A percentile compares a stretch with the other conserved stretches of the same genome.
These are phyloP conservation scores for Phasia obesa DNA, from an alignment of 2,888 invertebrate species.

Conservation along the genomic window DNA sequence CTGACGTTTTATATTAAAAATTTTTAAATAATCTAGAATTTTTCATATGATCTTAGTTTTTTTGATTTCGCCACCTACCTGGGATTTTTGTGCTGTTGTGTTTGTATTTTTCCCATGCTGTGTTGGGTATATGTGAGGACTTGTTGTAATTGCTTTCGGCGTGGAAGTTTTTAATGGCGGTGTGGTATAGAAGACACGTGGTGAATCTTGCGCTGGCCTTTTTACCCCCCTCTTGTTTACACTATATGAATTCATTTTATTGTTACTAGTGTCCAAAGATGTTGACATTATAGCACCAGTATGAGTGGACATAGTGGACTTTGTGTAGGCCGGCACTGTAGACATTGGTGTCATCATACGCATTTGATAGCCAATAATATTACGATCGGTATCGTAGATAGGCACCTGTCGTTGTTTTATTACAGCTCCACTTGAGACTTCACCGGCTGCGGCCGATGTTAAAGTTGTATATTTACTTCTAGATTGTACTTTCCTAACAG, in stretches of 20 bases:
- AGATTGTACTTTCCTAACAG: slow-evolving; percentile 40
- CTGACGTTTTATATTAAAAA: background rate
- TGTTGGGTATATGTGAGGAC: slow-evolving; percentile 24
- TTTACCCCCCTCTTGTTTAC: slow-evolving; percentile 45
- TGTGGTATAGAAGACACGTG: slow-evolving; percentile 72
- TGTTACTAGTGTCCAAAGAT: slow-evolving; percentile 30
- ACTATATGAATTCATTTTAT: slow-evolving; percentile 22
- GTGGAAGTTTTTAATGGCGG: slow-evolving; percentile 71
- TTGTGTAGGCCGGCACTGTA: slow-evolving; percentile 52
- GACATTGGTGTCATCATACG: slow-evolving; percentile 42
- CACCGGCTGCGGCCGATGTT: background rate
- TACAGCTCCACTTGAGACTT: slow-evolving; percentile 15
- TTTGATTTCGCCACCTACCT: slow-evolving; percentile 58
- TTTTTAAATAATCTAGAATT: background rate
- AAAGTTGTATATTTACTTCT: slow-evolving; percentile 25
- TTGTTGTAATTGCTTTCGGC: slow-evolving; percentile 60
- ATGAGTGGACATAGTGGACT: slow-evolving; percentile 66
- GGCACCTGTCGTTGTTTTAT: slow-evolving; percentile 64
- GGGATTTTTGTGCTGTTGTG: slow-evolving; percentile 58
- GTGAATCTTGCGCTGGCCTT: slow-evolving; percentile 72
- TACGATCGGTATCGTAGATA: slow-evolving; percentile 71
- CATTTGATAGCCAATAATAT: slow-evolving; percentile 73
- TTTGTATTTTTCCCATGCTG: slow-evolving; percentile 23
- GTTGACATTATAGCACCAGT: slow-evolving; percentile 65
- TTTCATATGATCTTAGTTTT: too few relatives aligned